phyloP scores from a whole-genome alignment of 2,113 vertebrate genomes.

The Brienomyrus longianalis region DNA sequence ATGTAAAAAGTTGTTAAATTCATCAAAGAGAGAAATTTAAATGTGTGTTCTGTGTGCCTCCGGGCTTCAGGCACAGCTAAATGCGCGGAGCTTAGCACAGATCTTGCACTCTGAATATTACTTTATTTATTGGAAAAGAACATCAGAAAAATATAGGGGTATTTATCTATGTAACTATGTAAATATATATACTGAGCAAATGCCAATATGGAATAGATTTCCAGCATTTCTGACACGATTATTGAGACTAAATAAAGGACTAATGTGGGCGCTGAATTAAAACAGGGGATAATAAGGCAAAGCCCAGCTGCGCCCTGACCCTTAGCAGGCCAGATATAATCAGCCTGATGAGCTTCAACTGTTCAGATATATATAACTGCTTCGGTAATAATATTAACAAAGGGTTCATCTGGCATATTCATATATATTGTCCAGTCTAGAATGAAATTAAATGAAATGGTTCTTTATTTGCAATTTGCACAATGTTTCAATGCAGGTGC shows the following conservation, averaged over 20 bases:
- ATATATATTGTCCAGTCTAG: background rate
- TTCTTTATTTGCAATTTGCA: background rate
- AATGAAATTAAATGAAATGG: background rate
- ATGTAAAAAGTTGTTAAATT: conserved; percentile 24
- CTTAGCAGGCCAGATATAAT: background rate
- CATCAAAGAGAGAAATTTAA: background rate
- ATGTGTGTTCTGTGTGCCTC: background rate
- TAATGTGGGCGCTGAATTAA: background rate
- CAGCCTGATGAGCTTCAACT: background rate
- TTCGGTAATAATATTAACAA: background rate
- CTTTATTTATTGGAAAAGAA: conserved; percentile 30
- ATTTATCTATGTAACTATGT: background rate
- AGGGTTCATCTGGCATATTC: background rate
- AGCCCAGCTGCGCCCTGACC: background rate
- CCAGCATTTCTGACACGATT: background rate
- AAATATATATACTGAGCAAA: background rate
- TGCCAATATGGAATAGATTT: background rate
- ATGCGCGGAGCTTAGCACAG: conserved; percentile 36
- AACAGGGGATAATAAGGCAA: background rate
- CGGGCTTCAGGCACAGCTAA: conserved; percentile 39
- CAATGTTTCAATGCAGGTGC: background rate
- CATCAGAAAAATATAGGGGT: background rate
- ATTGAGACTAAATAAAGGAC: background rate
- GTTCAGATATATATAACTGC: background rate
- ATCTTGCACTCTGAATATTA: conserved; percentile 48